Evolutionary conservation across 2,797 vertebrate genomes (phyloP).

Genomic region (Botia kubotai): DNA sequence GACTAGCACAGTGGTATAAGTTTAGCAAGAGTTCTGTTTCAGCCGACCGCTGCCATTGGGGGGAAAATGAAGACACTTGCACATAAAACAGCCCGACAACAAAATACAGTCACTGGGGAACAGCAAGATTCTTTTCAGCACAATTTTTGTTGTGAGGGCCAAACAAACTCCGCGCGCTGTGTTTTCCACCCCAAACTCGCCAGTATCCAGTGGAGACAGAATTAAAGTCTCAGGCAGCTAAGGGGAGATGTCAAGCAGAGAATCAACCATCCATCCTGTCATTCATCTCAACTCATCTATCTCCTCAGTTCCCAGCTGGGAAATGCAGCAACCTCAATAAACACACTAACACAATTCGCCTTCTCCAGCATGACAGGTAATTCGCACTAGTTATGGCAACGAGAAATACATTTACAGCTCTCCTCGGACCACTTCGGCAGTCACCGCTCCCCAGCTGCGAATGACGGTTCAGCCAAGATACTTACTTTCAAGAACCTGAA

Average conservation of each 20-base stretch:
- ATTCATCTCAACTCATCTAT: constrained; percentile 46
- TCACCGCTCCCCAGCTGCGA: neutral
- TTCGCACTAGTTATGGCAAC: constrained; percentile 48
- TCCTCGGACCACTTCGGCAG: constrained; percentile 28
- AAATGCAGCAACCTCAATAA: constrained; percentile 46
- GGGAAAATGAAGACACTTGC: constrained; percentile 2
- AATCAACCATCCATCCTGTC: constrained; percentile 40
- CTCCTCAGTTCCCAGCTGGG: constrained; percentile 37
- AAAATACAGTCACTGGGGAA: constrained; percentile 31
- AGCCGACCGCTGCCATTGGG: neutral
- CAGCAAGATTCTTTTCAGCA: constrained; percentile 44
- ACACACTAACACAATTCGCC: constrained; percentile 43
- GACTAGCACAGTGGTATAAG: neutral
- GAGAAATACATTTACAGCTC: constrained; percentile 48
- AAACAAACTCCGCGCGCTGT: constrained; percentile 22
- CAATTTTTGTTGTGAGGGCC: constrained; percentile 30
- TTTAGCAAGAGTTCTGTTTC: neutral
- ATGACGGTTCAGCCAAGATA: constrained; percentile 31
- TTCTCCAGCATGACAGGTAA: constrained; percentile 38
- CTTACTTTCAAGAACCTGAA: constrained; percentile 11
- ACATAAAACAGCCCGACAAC: constrained; percentile 30
- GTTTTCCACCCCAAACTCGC: neutral
- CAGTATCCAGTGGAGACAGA: constrained; percentile 19
- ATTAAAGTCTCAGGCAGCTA: constrained; percentile 41
- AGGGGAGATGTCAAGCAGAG: constrained; percentile 31